Conservation (phyloP, 2,888 invertebrate species). For the Hemithea aestivaria region DNA sequence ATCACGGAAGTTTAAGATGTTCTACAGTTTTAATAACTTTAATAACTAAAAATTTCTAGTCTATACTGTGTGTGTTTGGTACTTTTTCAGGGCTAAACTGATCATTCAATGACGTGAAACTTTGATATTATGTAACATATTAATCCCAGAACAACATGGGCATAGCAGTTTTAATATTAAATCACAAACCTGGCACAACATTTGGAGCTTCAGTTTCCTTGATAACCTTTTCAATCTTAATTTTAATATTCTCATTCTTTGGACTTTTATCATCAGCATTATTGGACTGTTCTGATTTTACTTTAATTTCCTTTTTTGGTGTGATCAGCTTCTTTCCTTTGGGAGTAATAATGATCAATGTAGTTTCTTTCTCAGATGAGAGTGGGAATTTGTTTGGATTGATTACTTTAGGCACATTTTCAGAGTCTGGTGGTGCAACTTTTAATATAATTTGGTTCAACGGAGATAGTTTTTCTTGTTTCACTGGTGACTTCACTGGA, state of each 20-base stretch:
- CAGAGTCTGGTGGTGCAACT: constrained; percentile 7
- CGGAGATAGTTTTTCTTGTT: not conserved
- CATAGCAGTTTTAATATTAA: no score
- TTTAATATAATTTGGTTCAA: no score
- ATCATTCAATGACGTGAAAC: no score
- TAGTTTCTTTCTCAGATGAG: not conserved
- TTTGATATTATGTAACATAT: no score
- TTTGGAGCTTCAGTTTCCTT: constrained; percentile 2
- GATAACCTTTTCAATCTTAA: constrained; percentile 1
- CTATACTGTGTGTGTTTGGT: no score
- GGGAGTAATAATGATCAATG: no score
- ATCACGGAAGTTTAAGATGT: no score
- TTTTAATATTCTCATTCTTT: constrained; percentile 9
- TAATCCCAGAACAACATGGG: no score
- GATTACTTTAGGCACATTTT: constrained; percentile 7
- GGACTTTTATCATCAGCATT: constrained; percentile 2
- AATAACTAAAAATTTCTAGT: no score
- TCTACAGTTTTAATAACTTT: no score
- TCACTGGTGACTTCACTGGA: no score
- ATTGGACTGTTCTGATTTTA: not conserved
- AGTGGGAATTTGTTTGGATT: not conserved
- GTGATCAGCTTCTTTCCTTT: constrained; percentile 3
- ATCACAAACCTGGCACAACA: not conserved
- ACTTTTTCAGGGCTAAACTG: no score
- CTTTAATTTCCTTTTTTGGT: not conserved